phyloP scores from a whole-genome alignment of 2,113 vertebrate genomes.

The Myrmophylax atrothorax region DNA sequence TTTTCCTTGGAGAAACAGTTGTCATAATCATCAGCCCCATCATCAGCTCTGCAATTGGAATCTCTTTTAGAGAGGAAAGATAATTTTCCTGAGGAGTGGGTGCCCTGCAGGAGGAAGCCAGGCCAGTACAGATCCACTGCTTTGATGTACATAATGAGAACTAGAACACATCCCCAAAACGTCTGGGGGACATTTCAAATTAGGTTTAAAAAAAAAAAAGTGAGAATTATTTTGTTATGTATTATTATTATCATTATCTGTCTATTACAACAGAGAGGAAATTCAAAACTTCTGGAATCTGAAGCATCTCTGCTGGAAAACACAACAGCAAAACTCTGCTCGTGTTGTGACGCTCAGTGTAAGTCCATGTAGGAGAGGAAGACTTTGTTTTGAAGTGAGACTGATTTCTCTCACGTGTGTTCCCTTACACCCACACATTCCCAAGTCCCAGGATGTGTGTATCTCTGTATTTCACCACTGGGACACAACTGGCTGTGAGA shows the following conservation, averaged over 20 bases:
- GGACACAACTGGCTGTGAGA: neutral
- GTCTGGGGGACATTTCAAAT: neutral
- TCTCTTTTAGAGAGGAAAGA: neutral
- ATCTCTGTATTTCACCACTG: neutral
- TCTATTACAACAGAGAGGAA: neutral
- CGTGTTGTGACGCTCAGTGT: neutral
- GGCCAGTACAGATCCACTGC: neutral
- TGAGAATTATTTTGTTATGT: neutral
- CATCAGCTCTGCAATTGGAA: neutral
- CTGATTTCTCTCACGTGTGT: neutral
- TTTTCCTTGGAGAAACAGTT: neutral
- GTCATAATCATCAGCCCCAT: neutral
- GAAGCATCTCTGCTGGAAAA: neutral
- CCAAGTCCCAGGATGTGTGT: neutral
- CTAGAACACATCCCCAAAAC: neutral
- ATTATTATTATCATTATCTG: neutral
- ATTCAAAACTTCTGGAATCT: neutral
- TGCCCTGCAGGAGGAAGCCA: slow-evolving; percentile 6
- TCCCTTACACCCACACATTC: neutral
- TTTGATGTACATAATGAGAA: neutral
- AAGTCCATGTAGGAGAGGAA: neutral
- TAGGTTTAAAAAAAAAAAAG: neutral
- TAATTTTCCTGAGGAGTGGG: slow-evolving; percentile 15
- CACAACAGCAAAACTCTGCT: neutral
- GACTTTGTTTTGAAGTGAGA: neutral